Evolutionary conservation across 2,797 vertebrate genomes (phyloP).

Genomic region (Florisuga fusca): DNA sequence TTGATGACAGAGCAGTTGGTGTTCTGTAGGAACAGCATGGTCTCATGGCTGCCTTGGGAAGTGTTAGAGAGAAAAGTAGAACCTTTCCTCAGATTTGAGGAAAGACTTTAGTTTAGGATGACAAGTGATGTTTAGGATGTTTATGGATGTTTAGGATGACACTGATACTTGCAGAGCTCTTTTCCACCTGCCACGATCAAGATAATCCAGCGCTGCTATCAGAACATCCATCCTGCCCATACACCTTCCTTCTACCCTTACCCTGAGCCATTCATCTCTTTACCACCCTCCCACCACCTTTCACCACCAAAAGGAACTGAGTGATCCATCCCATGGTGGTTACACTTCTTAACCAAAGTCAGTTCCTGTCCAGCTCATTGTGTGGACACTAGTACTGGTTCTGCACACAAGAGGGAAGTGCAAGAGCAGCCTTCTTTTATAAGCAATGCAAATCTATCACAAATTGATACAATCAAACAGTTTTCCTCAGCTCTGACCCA

Average conservation of each 20-base stretch:
- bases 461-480: not conserved
- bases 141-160: not conserved
- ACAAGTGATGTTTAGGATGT: too few species aligned
- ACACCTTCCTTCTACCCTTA: not conserved
- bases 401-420: not conserved
- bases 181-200: not conserved
- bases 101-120: not conserved
- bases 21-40: not conserved
- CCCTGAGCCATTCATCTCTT: not conserved
- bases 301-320: not conserved
- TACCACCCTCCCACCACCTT: not conserved
- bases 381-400: not conserved
- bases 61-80: not conserved
- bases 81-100: not conserved
- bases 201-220: not conserved
- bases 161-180: not conserved
- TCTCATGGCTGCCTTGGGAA: not conserved
- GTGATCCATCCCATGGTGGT: fast-evolving
- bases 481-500: not conserved
- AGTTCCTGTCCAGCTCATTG: not conserved
- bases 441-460: not conserved
- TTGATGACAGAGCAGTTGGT: not conserved
- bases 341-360: not conserved
- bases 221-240: not conserved
- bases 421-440: not conserved